Conservation (phyloP, 2,888 invertebrate species). For the Pheosia tremula region DNA sequence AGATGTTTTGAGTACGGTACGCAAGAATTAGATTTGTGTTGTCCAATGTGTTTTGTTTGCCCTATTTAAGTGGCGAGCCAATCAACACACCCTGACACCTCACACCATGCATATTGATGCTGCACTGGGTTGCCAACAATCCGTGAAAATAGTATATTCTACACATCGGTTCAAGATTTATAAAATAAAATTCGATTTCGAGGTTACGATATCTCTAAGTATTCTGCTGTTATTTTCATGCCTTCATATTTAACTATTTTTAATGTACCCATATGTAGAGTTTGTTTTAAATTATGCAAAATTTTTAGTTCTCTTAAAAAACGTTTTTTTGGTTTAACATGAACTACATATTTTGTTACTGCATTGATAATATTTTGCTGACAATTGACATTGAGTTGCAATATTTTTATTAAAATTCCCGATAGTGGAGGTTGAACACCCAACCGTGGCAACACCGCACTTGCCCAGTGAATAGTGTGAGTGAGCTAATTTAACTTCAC, state of each 20-base stretch:
- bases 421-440: neutral
- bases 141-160: neutral
- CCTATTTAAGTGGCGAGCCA: slow-evolving; percentile 29
- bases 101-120: slow-evolving; percentile 55
- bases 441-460: slow-evolving; percentile 8
- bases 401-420: neutral
- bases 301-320: too few relatives aligned
- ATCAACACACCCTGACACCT: slow-evolving; percentile 55
- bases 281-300: too few relatives aligned
- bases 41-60: neutral
- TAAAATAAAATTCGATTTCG: too few relatives aligned
- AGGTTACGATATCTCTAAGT: too few relatives aligned
- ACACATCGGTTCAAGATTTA: too few relatives aligned
- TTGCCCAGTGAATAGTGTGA: slow-evolving; percentile 26
- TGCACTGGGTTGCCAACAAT: slow-evolving; percentile 5
- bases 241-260: too few relatives aligned
- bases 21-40: neutral
- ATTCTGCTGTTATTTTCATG: too few relatives aligned
- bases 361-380: too few relatives aligned
- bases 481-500: slow-evolving; percentile 46
- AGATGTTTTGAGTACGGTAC: neutral
- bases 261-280: too few relatives aligned
- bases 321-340: too few relatives aligned
- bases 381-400: neutral
- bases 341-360: too few relatives aligned